Evolutionary conservation across 2,113 vertebrate genomes (phyloP), one percentile per base, ranked within the genome.

Genomic region (Pseudorhombus dupliciocellatus): DNA sequence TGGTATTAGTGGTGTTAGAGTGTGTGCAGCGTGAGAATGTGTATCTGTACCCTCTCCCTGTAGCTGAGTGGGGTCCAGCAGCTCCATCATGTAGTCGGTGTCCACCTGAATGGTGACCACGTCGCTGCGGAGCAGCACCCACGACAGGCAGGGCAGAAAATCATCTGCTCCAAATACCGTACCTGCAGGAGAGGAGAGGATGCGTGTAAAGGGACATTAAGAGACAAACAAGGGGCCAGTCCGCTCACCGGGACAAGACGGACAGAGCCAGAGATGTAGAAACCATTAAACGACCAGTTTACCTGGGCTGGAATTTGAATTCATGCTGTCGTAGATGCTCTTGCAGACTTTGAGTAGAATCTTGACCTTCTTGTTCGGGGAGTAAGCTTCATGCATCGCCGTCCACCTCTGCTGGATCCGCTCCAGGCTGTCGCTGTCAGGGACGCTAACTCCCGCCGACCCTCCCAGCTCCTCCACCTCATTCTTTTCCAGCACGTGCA

Each of bases 31-130:
- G 7, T 59, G 1, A 30, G 26, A 4, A n/a, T n/a, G 31, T 34
- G 5, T 4, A 14, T 79, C 42, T 69, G 34, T 71, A 97, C 96
- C 95, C 73, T 97, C 95, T 84, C 96, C 96, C 66, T 91, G 94
- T 5, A 97, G 93, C 73, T 95, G 94, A 3, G 87, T 87, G 1
- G 96, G 95, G 67, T 96, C 95, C 88, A 96, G 89, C 40, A 97
- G 92, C 87, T 97, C 96, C 96, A 97, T 97, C 85, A 97, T 95
- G 86, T 96, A 97, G 84, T 96, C 96, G 0, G 94, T 96, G 66
- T 97, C 96, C 21, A 95, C 52, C 84, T 95, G 95, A 21, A 96
- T 89, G 40, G 92, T 93, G 50, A 87, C 84, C 31, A 96, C 69
- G 30, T 96, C 81, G 52, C 95, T 94, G 48, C 92, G 93, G 50